Base-by-base conservation (phyloP, 2,797 vertebrate species). In the Epinephelus awoara region DNA sequence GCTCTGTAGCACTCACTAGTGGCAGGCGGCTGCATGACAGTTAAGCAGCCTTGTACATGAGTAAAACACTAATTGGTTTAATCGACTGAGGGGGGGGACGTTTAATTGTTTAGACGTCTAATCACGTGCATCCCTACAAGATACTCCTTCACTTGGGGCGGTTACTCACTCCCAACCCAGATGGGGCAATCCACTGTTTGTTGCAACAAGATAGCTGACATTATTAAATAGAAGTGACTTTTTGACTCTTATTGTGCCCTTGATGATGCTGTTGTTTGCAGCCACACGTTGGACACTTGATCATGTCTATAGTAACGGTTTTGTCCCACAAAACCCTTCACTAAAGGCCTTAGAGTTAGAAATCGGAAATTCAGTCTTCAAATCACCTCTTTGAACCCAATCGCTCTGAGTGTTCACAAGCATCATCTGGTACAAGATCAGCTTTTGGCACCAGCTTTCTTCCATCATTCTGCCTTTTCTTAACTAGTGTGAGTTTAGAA, bases 171-270 rank as follows among this genome's bases (percentile, higher is more conserved):
- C 10, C 10, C 38, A 10, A 40, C 38, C 38, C 38, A 40, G 38
- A 40, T 7, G 38, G 10, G 38, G 38, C 38, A 40, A 40, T 10
- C 38, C 38, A 40, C 38, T 7, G 8, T 9, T 40, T 40, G 72
- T 86, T 75, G 72, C 63, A 80, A 74, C 62, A 76, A 83, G 85
- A 66, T 65, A 86, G 83, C 75, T 81, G 62, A 84, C 82, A 57
- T 87, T 29, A 57, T 83, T 82, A 12, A 44, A 79, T 73, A 63
- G 62, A 83, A 87, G 81, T 71, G 62, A 82, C 67, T 89, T 85
- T 89, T 47, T 46, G 18, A 47, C 79, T 63, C 51, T 55, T 29
- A 50, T 55, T 40, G 27, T 15, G 72, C 52, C 75, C 18, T 19
- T 56, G 3, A 46, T 88, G 77, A 14, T 73, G 65, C 23, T 57